These are phyloP conservation scores for Andrena flavipes DNA, from an alignment of 2,888 invertebrate genomes.

Conservation along the genomic window DNA sequence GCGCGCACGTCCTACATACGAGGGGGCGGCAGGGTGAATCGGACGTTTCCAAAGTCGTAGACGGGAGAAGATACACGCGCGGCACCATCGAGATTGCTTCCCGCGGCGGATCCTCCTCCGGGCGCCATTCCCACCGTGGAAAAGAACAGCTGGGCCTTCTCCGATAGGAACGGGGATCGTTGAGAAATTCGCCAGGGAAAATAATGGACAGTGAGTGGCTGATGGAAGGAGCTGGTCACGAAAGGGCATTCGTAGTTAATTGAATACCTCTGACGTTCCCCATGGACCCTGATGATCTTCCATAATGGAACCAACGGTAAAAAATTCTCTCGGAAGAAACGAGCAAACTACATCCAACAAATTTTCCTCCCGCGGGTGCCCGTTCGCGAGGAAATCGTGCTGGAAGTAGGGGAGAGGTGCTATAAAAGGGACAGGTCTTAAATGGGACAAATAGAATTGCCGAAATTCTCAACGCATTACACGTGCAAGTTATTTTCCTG, in stretches of 20 bases:
- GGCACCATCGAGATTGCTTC: conserved; percentile 34
- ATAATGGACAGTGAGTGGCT: conserved; percentile 34
- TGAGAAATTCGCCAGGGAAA: conserved; percentile 14
- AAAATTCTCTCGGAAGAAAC: background rate
- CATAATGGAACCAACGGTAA: background rate
- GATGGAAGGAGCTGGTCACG: background rate
- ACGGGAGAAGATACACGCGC: conserved; percentile 1
- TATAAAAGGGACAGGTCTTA: too few relatives aligned
- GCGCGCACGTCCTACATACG: conserved; percentile 61
- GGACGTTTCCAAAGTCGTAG: conserved; percentile 36
- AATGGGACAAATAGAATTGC: too few relatives aligned
- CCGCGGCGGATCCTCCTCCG: conserved; percentile 6
- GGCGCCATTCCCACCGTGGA: conserved; percentile 2
- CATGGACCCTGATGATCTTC: background rate
- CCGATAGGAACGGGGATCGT: background rate
- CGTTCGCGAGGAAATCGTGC: too few relatives aligned
- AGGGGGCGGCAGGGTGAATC: conserved; percentile 15
- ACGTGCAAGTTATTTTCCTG: too few relatives aligned
- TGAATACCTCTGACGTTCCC: background rate
- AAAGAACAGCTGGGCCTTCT: conserved; percentile 45
- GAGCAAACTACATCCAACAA: too few relatives aligned
- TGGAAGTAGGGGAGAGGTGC: too few relatives aligned
- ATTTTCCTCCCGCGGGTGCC: too few relatives aligned
- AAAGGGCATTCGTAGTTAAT: conserved; percentile 14
- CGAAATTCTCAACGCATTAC: too few relatives aligned